Evolutionary conservation across 2,797 vertebrate genomes (phyloP), one percentile per base, ranked within the genome.

Genomic region (Pseudochromis fuscus): DNA sequence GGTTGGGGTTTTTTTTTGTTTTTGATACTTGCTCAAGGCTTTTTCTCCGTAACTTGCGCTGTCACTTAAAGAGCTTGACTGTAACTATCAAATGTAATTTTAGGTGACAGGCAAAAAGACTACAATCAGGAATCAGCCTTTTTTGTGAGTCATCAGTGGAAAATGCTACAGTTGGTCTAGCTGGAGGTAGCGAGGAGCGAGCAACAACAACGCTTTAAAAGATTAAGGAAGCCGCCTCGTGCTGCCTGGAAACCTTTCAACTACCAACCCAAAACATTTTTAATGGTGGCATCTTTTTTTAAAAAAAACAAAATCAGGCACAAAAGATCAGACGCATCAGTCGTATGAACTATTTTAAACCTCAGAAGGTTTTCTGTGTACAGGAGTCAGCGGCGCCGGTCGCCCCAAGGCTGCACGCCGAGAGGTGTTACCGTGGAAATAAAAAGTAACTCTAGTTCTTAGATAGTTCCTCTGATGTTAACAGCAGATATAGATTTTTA

Each of bases 1-100:
- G 12, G 71, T 81, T 57, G 23, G 12, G 71, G 79, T 57, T 52
- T 33, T 33, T 33, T 33, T 12, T 33, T 33, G 2, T 33, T 6
- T 33, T 12, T 77, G 19, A 67, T 31, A 57, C 57, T 51, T 46
- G 66, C 51, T 42, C 18, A 37, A 68, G 27, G 18, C 37, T 62
- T 49, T 42, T 33, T 24, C 49, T 79, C 37, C 48, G 31, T 50
- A 44, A 55, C 61, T 18, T 9, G 19, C 2, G 49, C 27, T n/a
- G 72, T 57, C 76, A 72, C 28, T 49, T 61, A 61, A 28, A 48
- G 40, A 48, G 48, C 65, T 52, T 8, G 42, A 74, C 72, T 38
- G 66, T 37, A 50, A 58, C 59, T 35, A 52, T 75, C 57, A 51
- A 57, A 64, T 19, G 24, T 78, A 49, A 82, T 84, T 78, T 75